Evolutionary conservation across 2,888 invertebrate genomes (phyloP).

Genomic region (Stenodema calcarata): DNA sequence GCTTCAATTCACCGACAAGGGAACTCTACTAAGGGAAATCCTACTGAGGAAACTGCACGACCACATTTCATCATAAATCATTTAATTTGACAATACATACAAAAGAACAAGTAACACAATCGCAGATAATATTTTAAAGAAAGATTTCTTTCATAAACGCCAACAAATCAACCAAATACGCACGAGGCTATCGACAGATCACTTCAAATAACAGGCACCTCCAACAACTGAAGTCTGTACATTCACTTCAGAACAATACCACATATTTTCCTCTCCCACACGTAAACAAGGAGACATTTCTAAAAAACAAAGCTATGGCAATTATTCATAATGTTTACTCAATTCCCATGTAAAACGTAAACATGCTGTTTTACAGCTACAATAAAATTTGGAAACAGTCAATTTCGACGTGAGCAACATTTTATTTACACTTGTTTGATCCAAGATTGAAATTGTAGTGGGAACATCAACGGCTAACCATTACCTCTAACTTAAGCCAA

Average conservation of each 20-base stretch:
- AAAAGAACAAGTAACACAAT: background rate
- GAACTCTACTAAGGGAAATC: no score
- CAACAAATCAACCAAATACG: background rate
- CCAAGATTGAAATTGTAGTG: background rate
- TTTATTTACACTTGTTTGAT: background rate
- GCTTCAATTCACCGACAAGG: no score
- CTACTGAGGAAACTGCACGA: no score
- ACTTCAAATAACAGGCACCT: background rate
- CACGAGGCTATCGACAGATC: background rate
- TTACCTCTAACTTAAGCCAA: background rate
- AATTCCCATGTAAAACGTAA: background rate
- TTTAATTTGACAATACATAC: background rate
- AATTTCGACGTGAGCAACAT: background rate
- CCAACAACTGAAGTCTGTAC: no score
- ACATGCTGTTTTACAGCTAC: background rate
- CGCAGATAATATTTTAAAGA: background rate
- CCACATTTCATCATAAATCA: background rate
- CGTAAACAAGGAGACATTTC: background rate
- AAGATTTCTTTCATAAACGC: background rate
- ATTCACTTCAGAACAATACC: no score
- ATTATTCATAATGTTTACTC: background rate
- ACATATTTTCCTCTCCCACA: no score
- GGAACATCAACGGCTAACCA: background rate
- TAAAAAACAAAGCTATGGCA: background rate
- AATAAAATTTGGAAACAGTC: background rate